Evolutionary conservation across 2,113 vertebrate genomes (phyloP).

Genomic region (Polypterus bichir): DNA sequence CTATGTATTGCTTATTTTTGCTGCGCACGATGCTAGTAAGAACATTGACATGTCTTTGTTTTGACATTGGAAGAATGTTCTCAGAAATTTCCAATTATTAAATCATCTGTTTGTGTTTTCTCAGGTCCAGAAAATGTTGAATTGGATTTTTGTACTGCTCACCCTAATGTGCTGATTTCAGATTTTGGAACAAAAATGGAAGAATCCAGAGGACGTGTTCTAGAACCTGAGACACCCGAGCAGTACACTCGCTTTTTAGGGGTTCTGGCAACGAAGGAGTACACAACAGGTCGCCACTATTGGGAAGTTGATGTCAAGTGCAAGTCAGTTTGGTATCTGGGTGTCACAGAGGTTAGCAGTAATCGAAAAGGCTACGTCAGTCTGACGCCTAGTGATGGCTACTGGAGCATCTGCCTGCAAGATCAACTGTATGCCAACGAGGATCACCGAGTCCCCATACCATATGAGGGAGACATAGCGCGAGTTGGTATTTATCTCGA

Average conservation of each 20-base stretch:
- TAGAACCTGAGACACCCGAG: constrained; percentile 44
- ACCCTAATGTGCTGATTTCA: constrained; percentile 43
- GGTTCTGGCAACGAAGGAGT: constrained; percentile 48
- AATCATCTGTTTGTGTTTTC: background rate
- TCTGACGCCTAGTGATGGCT: constrained; percentile 45
- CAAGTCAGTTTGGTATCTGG: constrained; percentile 62
- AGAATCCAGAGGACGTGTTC: constrained; percentile 39
- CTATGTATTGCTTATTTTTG: too few relatives aligned
- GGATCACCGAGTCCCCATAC: constrained; percentile 47
- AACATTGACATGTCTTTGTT: too few relatives aligned
- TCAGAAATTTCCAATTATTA: too few relatives aligned
- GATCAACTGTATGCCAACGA: constrained; percentile 54
- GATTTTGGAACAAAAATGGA: constrained; percentile 58
- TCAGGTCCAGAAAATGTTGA: constrained; percentile 60
- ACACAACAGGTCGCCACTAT: constrained; percentile 52
- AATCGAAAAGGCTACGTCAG: constrained; percentile 57
- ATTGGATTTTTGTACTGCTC: constrained; percentile 52
- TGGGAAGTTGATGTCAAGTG: constrained; percentile 61
- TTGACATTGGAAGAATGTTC: too few relatives aligned
- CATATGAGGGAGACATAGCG: constrained; percentile 54
- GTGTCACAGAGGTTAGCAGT: constrained; percentile 51
- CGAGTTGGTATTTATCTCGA: constrained; percentile 56
- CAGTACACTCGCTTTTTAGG: constrained; percentile 57
- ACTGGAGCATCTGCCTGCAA: constrained; percentile 59
- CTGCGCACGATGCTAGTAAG: too few relatives aligned